Evolutionary conservation across 2,113 vertebrate genomes (phyloP), one percentile per base, ranked within the genome.

Genomic region (Paradoxurus hermaphroditus): DNA sequence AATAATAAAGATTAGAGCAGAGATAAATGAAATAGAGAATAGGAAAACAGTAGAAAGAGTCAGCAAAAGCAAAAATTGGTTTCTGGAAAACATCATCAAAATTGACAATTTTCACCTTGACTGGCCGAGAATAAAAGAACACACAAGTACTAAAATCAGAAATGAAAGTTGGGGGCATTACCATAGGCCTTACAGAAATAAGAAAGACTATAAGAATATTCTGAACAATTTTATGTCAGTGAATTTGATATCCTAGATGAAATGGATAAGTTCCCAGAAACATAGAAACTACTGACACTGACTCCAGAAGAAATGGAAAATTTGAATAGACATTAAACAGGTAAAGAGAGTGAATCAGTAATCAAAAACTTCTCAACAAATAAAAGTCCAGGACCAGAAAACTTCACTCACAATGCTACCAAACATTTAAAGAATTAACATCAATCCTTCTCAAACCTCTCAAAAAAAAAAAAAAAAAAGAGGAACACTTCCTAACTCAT

Each of bases 341-440:
- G 41, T 90, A 53, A 67, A 90, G 39, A 62, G 51, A 62, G 67
- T 67, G 46, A 87, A 59, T 91, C 31, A 56, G 16, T 70, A 73
- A 65, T 86, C 39, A 72, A 59, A 75, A 56, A 63, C 49, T 44
- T 59, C 21, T 72, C n/a, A 68, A 86, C 2, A 62, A 81, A 39
- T 90, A 70, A 68, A 83, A 78, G 41, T 34, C 11, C 2, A 63
- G 39, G 56, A 87, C 44, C 14, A 18, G 29, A 63, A 78, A 67
- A 19, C n/a, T 70, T 90, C 62, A 41, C 18, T 72, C 34, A 29
- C 86, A 23, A n/a, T 86, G 86, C 39, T 91, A 39, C 85, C 23
- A 81, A n/a, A 72, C 49, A 86, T 65, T 85, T 93, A 86, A 96
- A 95, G 41, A 83, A 62, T 78, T 90, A 86, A 77, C 44, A 39